Evolutionary conservation across 2,797 vertebrate species (phyloP).

Genomic region (Danio choprae): DNA sequence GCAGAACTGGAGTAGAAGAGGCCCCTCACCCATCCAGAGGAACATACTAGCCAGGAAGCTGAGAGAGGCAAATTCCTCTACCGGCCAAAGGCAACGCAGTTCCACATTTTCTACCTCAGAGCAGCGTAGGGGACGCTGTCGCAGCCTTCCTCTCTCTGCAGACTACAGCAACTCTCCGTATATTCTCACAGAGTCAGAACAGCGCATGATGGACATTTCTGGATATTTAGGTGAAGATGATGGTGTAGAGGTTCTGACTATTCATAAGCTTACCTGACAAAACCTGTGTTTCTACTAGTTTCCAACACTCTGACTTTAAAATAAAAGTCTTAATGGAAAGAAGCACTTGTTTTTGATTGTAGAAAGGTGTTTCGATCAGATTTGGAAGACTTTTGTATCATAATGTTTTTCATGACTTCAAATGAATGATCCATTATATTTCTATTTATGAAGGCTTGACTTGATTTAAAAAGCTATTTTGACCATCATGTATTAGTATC

Average conservation of each 20-base stretch:
- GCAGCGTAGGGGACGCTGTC: slow-evolving; percentile 81
- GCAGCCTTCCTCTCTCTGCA: slow-evolving; percentile 84
- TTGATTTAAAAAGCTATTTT: not conserved
- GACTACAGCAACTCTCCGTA: slow-evolving; percentile 86
- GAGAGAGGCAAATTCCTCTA: slow-evolving; percentile 77
- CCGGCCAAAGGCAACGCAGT: slow-evolving; percentile 77
- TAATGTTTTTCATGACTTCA: not conserved
- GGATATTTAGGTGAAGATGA: slow-evolving; percentile 82
- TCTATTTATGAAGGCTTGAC: not conserved
- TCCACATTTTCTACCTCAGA: slow-evolving; percentile 77
- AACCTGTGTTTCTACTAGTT: not conserved
- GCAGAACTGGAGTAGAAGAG: slow-evolving; percentile 83
- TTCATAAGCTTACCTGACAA: slow-evolving; percentile 44
- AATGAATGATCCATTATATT: not conserved
- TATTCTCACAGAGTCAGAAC: slow-evolving; percentile 87
- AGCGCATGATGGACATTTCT: slow-evolving; percentile 89
- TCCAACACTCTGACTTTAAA: slow-evolving; percentile 1
- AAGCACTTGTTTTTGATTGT: slow-evolving; percentile 19
- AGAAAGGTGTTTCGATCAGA: not conserved
- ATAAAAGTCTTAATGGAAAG: not conserved
- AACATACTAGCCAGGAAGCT: slow-evolving; percentile 82
- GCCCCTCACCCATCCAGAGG: slow-evolving; percentile 87
- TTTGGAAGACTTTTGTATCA: not conserved
- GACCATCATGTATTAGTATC: no score
- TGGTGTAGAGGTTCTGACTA: slow-evolving; percentile 69